A percentile compares a stretch with the other conserved stretches of the same genome.
phyloP scores from a whole-genome alignment of 2,888 invertebrate species.

The Lordiphosa andalusiaca region DNA sequence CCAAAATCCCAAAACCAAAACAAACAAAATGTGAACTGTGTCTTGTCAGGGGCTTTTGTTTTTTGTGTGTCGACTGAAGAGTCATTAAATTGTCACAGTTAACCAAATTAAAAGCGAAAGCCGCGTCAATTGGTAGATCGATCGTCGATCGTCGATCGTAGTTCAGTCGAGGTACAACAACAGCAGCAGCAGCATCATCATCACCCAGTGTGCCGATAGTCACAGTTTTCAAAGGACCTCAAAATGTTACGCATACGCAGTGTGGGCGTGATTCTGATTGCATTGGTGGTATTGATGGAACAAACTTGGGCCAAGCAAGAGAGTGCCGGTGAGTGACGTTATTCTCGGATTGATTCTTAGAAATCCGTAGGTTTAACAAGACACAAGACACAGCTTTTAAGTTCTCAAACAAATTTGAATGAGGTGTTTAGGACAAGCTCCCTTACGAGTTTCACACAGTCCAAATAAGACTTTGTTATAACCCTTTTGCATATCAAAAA shows the following conservation, averaged over 20 bases:
- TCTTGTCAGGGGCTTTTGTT: conserved; percentile 4
- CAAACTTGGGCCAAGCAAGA: conserved; percentile 17
- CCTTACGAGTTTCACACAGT: no score
- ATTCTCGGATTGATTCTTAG: no score
- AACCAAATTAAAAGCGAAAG: conserved; percentile 45
- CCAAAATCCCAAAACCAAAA: no score
- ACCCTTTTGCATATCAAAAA: no score
- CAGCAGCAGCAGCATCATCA: conserved; percentile 23
- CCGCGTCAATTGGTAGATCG: conserved; percentile 13
- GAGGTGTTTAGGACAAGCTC: no score
- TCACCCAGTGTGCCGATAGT: no score
- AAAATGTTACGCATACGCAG: conserved; percentile 30
- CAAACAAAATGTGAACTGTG: conserved; percentile 11
- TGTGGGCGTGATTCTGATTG: conserved; percentile 8
- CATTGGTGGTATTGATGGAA: conserved; percentile 1
- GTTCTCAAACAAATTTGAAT: no score
- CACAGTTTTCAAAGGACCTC: background rate
- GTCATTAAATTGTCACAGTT: conserved; percentile 18
- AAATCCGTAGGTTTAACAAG: no score
- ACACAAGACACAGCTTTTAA: no score
- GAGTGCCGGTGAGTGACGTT: conserved; percentile 19
- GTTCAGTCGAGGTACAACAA: conserved; percentile 27
- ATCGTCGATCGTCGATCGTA: background rate
- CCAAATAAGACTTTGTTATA: no score
- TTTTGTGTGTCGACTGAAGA: conserved; percentile 22